Base-by-base conservation (phyloP, 1,140 invertebrate species). In the Chionoecetes opilio region DNA sequence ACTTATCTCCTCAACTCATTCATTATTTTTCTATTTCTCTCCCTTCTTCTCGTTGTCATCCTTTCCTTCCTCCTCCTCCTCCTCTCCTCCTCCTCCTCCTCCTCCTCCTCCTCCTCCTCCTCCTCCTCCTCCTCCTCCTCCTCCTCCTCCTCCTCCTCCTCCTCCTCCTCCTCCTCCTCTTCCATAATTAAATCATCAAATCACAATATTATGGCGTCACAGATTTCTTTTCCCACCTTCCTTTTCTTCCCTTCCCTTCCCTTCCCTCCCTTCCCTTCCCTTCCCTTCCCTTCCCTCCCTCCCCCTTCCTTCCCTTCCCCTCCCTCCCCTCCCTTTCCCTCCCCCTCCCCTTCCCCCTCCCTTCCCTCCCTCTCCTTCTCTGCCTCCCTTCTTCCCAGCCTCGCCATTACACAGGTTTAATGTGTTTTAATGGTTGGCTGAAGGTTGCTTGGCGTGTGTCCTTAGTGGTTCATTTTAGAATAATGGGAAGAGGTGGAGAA, bases 61-160 rank as follows among this genome's bases (percentile, higher is more conserved):
- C 31, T 32, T 31, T 31, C 85, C 29, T 87, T 38, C 85, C 85
- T 34, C 38, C 3, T 87, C 11, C 32, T n/a, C 34, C 31, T 31
- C 11, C 34, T 32, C 37, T 3, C 21, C 21, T 53, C 8, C 9
- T 53, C 46, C 46, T 53, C 46, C 46, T 53, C 46, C 46, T 53
- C 46, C 46, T 53, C 46, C 46, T 53, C 46, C 46, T 53, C 46
- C 35, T 46, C 31, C 34, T 35, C 35, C 41, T 38, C 87, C 35
- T 89, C 35, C 11, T 89, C 87, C 63, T 75, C 63, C 63, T 75
- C 63, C n/a, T 75, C 63, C 63, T 75, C n/a, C 63, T 75, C 63
- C 63, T 75, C 63, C 63, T 75, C 63, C 63, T 75, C 63, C 63
- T 75, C 63, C 63, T 75, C 63, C 63, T 75, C 63, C 63, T 75